Conservation (phyloP, 1,140 invertebrate species). For the Eriocheir sinensis region DNA sequence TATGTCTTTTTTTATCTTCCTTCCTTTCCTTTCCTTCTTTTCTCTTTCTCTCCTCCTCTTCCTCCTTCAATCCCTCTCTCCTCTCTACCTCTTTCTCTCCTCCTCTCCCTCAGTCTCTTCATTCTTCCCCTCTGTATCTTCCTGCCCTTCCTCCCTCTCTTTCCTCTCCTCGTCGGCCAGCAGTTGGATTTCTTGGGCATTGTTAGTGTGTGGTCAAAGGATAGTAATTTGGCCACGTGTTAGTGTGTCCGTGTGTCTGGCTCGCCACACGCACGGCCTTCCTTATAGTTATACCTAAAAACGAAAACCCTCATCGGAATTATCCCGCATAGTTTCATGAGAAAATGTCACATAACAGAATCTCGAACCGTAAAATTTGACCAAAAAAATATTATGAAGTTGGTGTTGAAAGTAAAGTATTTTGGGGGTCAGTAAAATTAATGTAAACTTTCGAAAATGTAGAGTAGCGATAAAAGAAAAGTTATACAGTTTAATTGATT, state of each 20-base stretch:
- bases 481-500: too few species aligned
- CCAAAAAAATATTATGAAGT: constrained; percentile 29
- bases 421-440: constrained; percentile 23
- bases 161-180: background rate
- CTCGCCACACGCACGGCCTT: background rate
- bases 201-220: constrained; percentile 33
- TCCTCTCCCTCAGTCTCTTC: background rate
- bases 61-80: background rate
- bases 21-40: background rate
- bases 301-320: constrained; percentile 68
- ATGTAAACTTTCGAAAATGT: too few species aligned
- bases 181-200: constrained; percentile 44
- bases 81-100: background rate
- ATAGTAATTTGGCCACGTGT: too few species aligned
- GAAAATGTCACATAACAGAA: constrained; percentile 69
- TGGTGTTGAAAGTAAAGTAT: constrained; percentile 32
- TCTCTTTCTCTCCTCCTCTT: background rate
- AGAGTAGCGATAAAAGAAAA: too few species aligned
- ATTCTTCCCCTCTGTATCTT: too few species aligned
- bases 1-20: too few species aligned
- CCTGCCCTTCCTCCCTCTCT: background rate
- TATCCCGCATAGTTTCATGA: constrained; percentile 65
- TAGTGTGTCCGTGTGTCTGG: background rate
- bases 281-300: background rate
- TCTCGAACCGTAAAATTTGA: constrained; percentile 16